A percentile compares a stretch with the other conserved stretches of the same genome.
Evolutionary conservation across 2,888 invertebrate species (phyloP).

Genomic region (Calephelis perditalis): DNA sequence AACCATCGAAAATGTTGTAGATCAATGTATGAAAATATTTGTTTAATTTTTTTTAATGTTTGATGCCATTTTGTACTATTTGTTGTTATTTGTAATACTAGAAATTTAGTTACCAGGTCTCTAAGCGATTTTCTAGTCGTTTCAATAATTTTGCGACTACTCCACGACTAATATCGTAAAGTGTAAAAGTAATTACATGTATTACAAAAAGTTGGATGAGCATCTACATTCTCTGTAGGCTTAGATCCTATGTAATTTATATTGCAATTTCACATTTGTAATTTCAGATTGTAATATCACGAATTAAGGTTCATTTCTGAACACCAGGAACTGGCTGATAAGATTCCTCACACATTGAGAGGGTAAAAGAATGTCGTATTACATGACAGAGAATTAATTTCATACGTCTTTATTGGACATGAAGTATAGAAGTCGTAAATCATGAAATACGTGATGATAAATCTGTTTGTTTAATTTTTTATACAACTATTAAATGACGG

Average conservation of each 20-base stretch:
- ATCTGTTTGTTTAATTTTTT: not conserved
- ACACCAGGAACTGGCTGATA: conserved; percentile 2
- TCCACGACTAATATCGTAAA: conserved; percentile 27
- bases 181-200: conserved; percentile 29
- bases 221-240: conserved; percentile 51
- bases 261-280: conserved; percentile 30
- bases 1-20: no score
- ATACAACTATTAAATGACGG: no score
- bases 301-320: conserved; percentile 25
- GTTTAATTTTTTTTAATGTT: no score
- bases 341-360: conserved; percentile 5
- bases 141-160: not conserved
- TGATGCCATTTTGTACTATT: no score
- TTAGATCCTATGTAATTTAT: conserved; percentile 50
- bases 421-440: conserved; percentile 10
- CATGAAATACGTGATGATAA: conserved; percentile 1
- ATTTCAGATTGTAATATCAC: conserved; percentile 18
- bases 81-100: no score
- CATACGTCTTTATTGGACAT: conserved; percentile 27
- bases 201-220: conserved; percentile 45
- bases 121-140: no score
- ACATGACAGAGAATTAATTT: conserved; percentile 34
- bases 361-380: conserved; percentile 34
- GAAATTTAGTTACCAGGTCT: no score
- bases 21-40: no score